These are phyloP conservation scores for Octomys mimax DNA, from an alignment of 2,797 vertebrate genomes.

Conservation along the genomic window DNA sequence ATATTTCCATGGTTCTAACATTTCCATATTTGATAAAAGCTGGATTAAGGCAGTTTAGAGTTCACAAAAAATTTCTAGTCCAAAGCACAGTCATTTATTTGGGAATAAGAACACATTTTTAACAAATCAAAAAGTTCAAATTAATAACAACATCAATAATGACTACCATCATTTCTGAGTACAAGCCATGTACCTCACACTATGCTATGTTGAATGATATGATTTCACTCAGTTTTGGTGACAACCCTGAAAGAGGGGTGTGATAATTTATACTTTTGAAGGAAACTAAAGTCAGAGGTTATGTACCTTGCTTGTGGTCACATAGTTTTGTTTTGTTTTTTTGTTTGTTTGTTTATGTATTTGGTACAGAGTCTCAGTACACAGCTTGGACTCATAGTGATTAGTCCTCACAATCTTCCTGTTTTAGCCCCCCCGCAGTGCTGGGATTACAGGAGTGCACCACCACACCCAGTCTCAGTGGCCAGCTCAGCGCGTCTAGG, in stretches of 20 bases:
- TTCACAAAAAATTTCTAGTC: background rate
- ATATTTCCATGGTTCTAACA: background rate
- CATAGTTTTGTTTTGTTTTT: no score
- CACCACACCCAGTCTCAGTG: no score
- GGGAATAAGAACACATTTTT: background rate
- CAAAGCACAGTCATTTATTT: background rate
- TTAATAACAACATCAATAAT: background rate
- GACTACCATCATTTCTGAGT: background rate
- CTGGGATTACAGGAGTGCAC: no score
- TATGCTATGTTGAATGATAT: background rate
- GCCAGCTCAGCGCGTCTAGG: no score
- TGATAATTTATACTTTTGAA: background rate
- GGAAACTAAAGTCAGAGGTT: background rate
- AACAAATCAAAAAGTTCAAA: conserved; percentile 39
- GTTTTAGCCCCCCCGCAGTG: no score
- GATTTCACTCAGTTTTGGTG: background rate
- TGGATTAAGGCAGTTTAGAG: background rate
- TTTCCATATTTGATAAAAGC: background rate
- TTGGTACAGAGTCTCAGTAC: no score
- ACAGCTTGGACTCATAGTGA: no score
- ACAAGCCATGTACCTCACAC: background rate
- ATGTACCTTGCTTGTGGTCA: background rate
- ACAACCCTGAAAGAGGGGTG: background rate
- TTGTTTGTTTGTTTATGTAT: no score
- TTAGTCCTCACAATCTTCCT: no score